A percentile compares a stretch with the other conserved stretches of the same genome.
phyloP scores from a whole-genome alignment of 2,113 vertebrate genomes.

The Forbesichthys agassizii region DNA sequence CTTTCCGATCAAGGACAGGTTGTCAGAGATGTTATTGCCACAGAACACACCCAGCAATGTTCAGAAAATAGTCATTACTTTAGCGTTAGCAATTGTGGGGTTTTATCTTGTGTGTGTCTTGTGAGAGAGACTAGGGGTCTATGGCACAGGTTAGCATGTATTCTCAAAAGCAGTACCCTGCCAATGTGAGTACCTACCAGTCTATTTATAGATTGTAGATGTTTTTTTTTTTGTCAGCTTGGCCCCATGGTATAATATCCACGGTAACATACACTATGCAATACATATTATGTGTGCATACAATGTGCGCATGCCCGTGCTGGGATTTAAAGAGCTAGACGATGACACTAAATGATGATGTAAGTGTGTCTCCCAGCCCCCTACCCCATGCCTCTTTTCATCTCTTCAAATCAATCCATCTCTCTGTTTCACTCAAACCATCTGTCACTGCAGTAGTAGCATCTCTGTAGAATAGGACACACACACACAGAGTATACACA shows the following conservation, averaged over 20 bases:
- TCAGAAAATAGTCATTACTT: constrained; percentile 28
- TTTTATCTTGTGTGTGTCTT: constrained; percentile 2
- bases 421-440: background rate
- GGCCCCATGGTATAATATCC: constrained; percentile 12
- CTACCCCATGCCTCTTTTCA: background rate
- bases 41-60: constrained; percentile 16
- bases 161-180: constrained; percentile 9
- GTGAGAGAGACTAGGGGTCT: background rate
- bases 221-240: constrained; percentile 13
- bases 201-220: constrained; percentile 25
- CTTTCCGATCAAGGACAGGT: constrained; percentile 43
- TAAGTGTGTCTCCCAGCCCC: background rate
- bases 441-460: constrained; percentile 31
- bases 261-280: background rate
- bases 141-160: constrained; percentile 5
- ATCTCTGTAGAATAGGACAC: constrained; percentile 37
- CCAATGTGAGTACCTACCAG: constrained; percentile 5
- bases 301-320: constrained; percentile 12
- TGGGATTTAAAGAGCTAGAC: constrained; percentile 16
- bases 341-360: background rate
- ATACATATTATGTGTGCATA: constrained; percentile 12
- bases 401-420: background rate
- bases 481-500: background rate
- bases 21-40: constrained; percentile 21
- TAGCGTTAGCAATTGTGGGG: constrained; percentile 4